Conservation (phyloP, 2,888 invertebrate genomes). For the Lepidocyrtinus sp. region DNA sequence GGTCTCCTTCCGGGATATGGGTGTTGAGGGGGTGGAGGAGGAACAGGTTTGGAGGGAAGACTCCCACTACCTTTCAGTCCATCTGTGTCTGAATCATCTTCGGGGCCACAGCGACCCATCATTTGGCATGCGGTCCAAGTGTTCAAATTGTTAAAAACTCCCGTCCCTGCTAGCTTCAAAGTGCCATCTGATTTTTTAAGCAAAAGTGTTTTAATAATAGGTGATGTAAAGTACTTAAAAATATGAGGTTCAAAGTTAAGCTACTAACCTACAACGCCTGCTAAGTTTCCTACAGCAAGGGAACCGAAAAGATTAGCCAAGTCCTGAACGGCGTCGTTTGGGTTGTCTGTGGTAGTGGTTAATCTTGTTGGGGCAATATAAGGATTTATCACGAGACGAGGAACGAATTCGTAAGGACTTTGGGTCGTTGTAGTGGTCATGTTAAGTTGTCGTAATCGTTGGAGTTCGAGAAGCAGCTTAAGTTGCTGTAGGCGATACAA, state of each 20-base stretch:
- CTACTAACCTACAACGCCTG: slow-evolving; percentile 35
- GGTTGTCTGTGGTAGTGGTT: slow-evolving; percentile 35
- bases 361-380: slow-evolving; percentile 25
- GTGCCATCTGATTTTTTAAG: too few species aligned
- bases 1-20: not conserved
- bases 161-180: slow-evolving; percentile 22
- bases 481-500: slow-evolving; percentile 25
- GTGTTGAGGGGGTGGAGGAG: not conserved
- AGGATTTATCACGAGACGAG: slow-evolving; percentile 31
- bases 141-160: slow-evolving; percentile 30
- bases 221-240: too few species aligned
- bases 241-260: too few species aligned
- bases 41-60: not conserved
- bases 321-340: slow-evolving; percentile 21
- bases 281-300: slow-evolving; percentile 30
- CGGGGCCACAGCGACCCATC: slow-evolving; percentile 6
- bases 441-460: not conserved
- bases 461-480: slow-evolving; percentile 12
- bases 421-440: slow-evolving; percentile 19
- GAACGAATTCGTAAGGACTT: slow-evolving; percentile 10
- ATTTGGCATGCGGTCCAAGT: slow-evolving; percentile 3
- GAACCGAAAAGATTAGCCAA: slow-evolving; percentile 30
- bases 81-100: not conserved
- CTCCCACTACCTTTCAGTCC: not conserved
- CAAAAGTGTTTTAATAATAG: too few species aligned